Evolutionary conservation across 2,888 invertebrate genomes (phyloP).

Genomic region (Rhorus exstirpatorius): DNA sequence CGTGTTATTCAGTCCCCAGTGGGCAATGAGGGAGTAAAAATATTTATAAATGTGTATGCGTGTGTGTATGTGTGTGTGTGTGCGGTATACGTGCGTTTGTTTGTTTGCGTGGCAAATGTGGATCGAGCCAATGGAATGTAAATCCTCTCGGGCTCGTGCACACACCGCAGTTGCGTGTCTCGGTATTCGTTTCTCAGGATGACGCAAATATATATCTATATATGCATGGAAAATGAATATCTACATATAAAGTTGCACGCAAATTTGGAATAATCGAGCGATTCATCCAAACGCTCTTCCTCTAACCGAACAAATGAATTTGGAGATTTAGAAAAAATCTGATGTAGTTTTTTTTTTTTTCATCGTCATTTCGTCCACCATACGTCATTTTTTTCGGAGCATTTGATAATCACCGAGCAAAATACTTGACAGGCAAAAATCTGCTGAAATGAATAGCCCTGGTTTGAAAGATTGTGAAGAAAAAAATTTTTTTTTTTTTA

Average conservation of each 20-base stretch:
- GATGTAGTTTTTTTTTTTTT: not conserved
- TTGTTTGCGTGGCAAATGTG: constrained; percentile 36
- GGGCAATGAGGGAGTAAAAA: constrained; percentile 28
- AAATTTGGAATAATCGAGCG: constrained; percentile 57
- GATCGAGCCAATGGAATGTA: constrained; percentile 66
- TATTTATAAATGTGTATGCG: constrained; percentile 4
- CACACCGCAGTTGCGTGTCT: constrained; percentile 51
- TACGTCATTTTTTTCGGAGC: too few species aligned
- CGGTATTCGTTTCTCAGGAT: constrained; percentile 32
- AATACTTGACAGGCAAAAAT: too few species aligned
- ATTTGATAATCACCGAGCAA: too few species aligned
- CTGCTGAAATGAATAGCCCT: too few species aligned
- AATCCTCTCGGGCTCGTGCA: constrained; percentile 67
- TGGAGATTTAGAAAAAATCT: not conserved
- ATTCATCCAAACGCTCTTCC: constrained; percentile 32
- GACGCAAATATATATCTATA: constrained; percentile 3
- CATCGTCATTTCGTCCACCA: not conserved
- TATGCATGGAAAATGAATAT: constrained; percentile 24
- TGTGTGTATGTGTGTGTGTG: constrained; percentile 17
- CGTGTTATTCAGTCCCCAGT: constrained; percentile 55
- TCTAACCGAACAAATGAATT: not conserved
- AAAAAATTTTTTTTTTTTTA: too few species aligned
- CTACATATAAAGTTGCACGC: constrained; percentile 6
- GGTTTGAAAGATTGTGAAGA: too few species aligned
- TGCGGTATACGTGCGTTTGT: not conserved